Evolutionary conservation across 2,113 vertebrate genomes (phyloP).

Genomic region (Tetraodon nigroviridis): DNA sequence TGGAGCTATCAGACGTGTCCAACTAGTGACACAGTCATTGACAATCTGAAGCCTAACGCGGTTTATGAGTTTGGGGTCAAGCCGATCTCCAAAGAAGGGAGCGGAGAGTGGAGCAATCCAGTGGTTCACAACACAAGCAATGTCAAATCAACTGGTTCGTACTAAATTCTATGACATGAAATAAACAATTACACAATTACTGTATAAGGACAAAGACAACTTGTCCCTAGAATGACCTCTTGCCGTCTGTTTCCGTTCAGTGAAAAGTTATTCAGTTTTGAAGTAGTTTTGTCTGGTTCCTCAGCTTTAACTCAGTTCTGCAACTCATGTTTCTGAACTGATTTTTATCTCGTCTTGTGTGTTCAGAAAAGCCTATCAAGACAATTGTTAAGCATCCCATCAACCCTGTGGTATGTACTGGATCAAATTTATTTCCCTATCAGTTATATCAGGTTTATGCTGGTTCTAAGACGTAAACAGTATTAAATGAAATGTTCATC

Average conservation of each 20-base stretch:
- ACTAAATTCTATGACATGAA: background rate
- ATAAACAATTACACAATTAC: too few species aligned
- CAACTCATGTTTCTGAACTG: background rate
- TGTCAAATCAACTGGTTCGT: slow-evolving; percentile 27
- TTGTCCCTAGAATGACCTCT: too few species aligned
- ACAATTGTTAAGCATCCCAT: slow-evolving; percentile 46
- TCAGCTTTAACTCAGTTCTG: background rate
- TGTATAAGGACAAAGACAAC: too few species aligned
- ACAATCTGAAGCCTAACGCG: slow-evolving; percentile 86
- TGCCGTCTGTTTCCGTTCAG: too few species aligned
- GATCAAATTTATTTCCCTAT: slow-evolving; percentile 1
- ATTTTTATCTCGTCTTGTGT: slow-evolving; percentile 32
- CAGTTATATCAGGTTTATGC: background rate
- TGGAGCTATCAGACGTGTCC: slow-evolving; percentile 95
- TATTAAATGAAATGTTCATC: slow-evolving; percentile 1
- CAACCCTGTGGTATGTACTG: slow-evolving; percentile 53
- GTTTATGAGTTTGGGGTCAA: slow-evolving; percentile 93
- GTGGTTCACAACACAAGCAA: slow-evolving; percentile 79
- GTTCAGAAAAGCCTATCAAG: slow-evolving; percentile 56
- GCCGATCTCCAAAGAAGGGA: slow-evolving; percentile 73
- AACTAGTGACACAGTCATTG: slow-evolving; percentile 87
- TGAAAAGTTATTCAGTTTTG: background rate
- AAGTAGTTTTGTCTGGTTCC: slow-evolving; percentile 18
- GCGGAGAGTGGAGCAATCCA: slow-evolving; percentile 85
- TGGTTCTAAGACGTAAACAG: background rate